These are phyloP conservation scores for Actinia tenebrosa DNA, from an alignment of 64 coral and sea anemone genomes.

Conservation along the genomic window DNA sequence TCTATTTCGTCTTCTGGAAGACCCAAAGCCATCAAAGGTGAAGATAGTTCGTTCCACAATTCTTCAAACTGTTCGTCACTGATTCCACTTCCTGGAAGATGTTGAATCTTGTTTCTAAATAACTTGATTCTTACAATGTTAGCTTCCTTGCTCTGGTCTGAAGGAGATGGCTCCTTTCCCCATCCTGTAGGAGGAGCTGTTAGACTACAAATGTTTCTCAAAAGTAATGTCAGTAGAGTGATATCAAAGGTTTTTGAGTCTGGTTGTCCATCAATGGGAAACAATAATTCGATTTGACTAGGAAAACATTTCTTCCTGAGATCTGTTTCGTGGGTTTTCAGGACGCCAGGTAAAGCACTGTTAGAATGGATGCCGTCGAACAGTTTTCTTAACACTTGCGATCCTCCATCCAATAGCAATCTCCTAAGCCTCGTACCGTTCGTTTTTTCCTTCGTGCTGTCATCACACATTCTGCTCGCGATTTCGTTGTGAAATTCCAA, in stretches of 20 bases:
- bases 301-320: neutral
- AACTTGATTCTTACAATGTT: slow-evolving; percentile 42
- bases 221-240: slow-evolving; percentile 15
- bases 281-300: slow-evolving; percentile 21
- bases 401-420: slow-evolving; percentile 43
- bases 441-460: slow-evolving; percentile 23
- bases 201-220: slow-evolving; percentile 9
- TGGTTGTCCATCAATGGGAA: neutral
- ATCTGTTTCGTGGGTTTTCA: neutral
- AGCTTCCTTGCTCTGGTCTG: slow-evolving; percentile 21
- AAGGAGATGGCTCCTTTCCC: neutral
- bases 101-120: slow-evolving; percentile 31
- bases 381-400: slow-evolving; percentile 23
- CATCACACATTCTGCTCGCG: neutral
- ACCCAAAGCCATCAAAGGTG: neutral
- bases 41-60: slow-evolving; percentile 25
- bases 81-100: slow-evolving; percentile 3
- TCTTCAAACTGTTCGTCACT: slow-evolving; percentile 7
- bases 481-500: too few relatives aligned
- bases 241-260: slow-evolving; percentile 20
- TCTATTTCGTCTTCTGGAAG: neutral
- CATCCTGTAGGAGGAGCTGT: neutral
- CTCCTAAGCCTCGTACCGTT: slow-evolving; percentile 37
- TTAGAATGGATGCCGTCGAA: slow-evolving; percentile 9
- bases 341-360: neutral